These are phyloP conservation scores for Apocrypta bakeri DNA, from an alignment of 1,140 invertebrate species.

Conservation along the genomic window DNA sequence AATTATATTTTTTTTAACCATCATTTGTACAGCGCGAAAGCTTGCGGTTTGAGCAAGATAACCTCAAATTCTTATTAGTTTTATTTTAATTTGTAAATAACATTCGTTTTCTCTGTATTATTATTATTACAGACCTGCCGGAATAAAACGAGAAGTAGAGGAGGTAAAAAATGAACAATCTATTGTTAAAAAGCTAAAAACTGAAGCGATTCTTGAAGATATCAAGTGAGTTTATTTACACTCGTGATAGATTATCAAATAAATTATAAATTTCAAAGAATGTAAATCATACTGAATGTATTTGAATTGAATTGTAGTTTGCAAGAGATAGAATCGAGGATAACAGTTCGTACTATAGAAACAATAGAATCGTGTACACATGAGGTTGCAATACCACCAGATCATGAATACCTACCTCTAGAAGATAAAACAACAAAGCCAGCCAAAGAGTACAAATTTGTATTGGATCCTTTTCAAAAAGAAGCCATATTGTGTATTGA, in stretches of 20 bases:
- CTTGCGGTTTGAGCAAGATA: background rate
- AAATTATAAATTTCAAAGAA: slow-evolving; percentile 6
- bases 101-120: background rate
- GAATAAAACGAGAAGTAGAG: slow-evolving; percentile 59
- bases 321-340: slow-evolving; percentile 78
- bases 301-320: slow-evolving; percentile 75
- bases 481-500: slow-evolving; percentile 98
- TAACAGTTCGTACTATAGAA: slow-evolving; percentile 90
- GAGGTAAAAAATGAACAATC: slow-evolving; percentile 51
- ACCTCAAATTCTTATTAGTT: slow-evolving; percentile 9
- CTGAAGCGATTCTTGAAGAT: slow-evolving; percentile 68
- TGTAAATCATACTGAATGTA: slow-evolving; percentile 45
- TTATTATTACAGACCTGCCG: background rate
- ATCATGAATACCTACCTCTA: slow-evolving; percentile 87
- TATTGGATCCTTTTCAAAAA: slow-evolving; percentile 98
- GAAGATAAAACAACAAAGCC: slow-evolving; percentile 79
- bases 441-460: slow-evolving; percentile 95
- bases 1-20: slow-evolving; percentile 25
- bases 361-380: slow-evolving; percentile 93
- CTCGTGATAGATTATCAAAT: background rate
- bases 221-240: slow-evolving; percentile 63
- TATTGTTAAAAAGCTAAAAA: slow-evolving; percentile 56
- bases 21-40: background rate
- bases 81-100: background rate
- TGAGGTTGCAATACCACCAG: slow-evolving; percentile 93